Conservation (phyloP, 1,140 invertebrate genomes). For the Ips nitidus region DNA sequence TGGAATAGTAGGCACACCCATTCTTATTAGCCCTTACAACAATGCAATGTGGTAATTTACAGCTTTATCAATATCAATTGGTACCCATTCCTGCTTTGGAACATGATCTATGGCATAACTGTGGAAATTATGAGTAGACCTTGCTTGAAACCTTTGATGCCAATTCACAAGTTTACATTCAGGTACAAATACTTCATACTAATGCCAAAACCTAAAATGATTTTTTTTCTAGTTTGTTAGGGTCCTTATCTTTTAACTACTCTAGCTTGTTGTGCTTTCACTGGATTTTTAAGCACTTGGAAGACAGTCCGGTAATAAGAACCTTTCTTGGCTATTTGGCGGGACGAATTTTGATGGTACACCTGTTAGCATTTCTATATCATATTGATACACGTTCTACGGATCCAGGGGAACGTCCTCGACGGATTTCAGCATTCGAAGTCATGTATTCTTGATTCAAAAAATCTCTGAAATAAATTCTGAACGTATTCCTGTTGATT, state of each 20-base stretch:
- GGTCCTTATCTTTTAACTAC: constrained; percentile 46
- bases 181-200: constrained; percentile 36
- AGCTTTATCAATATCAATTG: constrained; percentile 38
- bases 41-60: background rate
- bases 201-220: background rate
- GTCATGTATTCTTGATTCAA: constrained; percentile 34
- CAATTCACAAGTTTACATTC: constrained; percentile 41
- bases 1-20: constrained; percentile 31
- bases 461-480: background rate
- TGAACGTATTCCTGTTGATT: no score
- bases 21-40: background rate
- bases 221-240: constrained; percentile 43
- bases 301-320: constrained; percentile 33
- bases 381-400: constrained; percentile 44
- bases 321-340: constrained; percentile 42
- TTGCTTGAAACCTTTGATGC: constrained; percentile 38
- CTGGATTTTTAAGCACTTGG: constrained; percentile 37
- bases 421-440: constrained; percentile 36
- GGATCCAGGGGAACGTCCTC: constrained; percentile 13
- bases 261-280: constrained; percentile 42
- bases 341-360: constrained; percentile 46
- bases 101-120: constrained; percentile 49
- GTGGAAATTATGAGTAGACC: constrained; percentile 45
- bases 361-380: constrained; percentile 46
- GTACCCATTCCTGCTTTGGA: constrained; percentile 39